These are phyloP conservation scores for Astur gentilis DNA, from an alignment of 2,113 vertebrate genomes.

Conservation along the genomic window DNA sequence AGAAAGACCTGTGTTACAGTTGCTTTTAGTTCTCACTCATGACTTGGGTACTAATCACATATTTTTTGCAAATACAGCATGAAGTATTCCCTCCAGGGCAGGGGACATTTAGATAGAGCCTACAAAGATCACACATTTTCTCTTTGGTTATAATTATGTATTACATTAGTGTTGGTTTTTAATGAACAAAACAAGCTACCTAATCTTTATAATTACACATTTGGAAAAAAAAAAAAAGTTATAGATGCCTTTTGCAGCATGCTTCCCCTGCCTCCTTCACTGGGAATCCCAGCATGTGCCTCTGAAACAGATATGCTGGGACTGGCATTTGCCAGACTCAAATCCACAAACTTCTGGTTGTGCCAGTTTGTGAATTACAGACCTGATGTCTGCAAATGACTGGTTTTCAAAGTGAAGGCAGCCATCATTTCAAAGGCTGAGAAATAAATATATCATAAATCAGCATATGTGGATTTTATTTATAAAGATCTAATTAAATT, in stretches of 20 bases:
- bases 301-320: neutral
- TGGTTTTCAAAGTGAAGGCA: constrained; percentile 15
- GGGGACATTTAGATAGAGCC: neutral
- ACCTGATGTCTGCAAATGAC: constrained; percentile 44
- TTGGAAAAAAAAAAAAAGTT: neutral
- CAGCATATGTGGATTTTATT: constrained; percentile 34
- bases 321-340: neutral
- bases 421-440: constrained; percentile 10
- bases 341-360: constrained; percentile 23
- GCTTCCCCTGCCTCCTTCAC: neutral
- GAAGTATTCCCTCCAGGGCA: neutral
- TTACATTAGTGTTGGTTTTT: neutral
- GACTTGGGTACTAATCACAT: neutral
- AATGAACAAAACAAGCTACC: neutral
- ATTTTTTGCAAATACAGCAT: neutral
- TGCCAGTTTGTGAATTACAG: constrained; percentile 55
- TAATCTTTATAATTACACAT: constrained; percentile 3
- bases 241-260: neutral
- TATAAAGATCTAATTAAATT: constrained; percentile 42
- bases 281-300: constrained; percentile 19
- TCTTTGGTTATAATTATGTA: neutral
- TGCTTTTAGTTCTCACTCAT: neutral
- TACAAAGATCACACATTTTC: neutral
- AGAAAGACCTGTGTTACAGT: neutral
- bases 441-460: constrained; percentile 44